Percentiles rank a stretch among this genome's conserved stretches.
phyloP scores from a whole-genome alignment of 2,888 invertebrate genomes.

The Linyphia triangularis region DNA sequence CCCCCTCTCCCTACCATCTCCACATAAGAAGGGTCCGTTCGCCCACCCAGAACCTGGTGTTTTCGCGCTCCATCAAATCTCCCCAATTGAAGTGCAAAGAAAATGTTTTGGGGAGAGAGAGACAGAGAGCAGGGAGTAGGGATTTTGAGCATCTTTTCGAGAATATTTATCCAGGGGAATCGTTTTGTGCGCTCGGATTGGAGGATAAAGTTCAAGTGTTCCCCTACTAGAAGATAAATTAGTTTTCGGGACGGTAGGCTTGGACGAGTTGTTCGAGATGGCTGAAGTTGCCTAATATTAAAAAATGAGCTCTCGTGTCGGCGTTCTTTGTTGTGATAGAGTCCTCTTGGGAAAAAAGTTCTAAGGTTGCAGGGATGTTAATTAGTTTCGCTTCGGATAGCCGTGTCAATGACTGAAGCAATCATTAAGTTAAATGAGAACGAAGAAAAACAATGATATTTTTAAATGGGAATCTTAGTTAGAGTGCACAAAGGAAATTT shows the following conservation, averaged over 20 bases:
- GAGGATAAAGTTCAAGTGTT: constrained; percentile 67
- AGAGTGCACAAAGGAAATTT: background rate
- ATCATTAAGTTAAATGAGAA: background rate
- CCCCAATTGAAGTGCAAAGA: constrained; percentile 72
- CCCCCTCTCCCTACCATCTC: background rate
- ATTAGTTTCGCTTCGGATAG: constrained; percentile 25
- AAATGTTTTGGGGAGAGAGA: constrained; percentile 68
- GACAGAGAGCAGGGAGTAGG: background rate
- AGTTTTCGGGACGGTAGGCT: constrained; percentile 50
- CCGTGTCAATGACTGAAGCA: background rate
- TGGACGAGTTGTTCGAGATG: background rate
- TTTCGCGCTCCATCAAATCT: constrained; percentile 63
- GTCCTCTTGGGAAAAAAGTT: constrained; percentile 15
- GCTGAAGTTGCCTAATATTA: constrained; percentile 40
- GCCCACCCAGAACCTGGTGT: constrained; percentile 9
- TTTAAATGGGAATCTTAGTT: background rate
- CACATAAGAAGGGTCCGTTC: background rate
- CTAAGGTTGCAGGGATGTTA: constrained; percentile 7
- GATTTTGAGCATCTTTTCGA: constrained; percentile 69
- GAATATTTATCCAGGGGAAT: constrained; percentile 69
- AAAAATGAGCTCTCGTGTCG: constrained; percentile 37
- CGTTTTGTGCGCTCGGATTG: constrained; percentile 60
- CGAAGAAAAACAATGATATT: background rate
- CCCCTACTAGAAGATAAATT: constrained; percentile 71
- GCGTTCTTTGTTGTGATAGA: constrained; percentile 57